A percentile compares a stretch with the other conserved stretches of the same genome.
phyloP scores from a whole-genome alignment of 2,113 vertebrate species.

The Lasiurus borealis region DNA sequence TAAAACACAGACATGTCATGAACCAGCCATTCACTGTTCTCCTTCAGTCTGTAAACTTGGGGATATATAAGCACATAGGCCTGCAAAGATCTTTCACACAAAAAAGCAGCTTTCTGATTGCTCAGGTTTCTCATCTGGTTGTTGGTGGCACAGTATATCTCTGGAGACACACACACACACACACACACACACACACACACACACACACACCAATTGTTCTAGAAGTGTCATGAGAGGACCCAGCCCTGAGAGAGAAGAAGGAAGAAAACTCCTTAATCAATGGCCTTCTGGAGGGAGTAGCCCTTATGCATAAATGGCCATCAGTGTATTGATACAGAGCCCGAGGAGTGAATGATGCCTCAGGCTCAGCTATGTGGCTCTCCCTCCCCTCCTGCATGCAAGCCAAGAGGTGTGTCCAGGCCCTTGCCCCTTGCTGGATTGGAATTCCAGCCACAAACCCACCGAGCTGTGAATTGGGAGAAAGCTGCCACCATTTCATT shows the following conservation, averaged over 20 bases:
- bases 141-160: not conserved
- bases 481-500: constrained; percentile 79
- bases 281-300: not conserved
- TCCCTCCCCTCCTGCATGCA: not conserved
- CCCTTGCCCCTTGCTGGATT: constrained; percentile 40
- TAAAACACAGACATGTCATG: not conserved
- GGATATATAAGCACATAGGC: not conserved
- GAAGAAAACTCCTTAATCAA: not conserved
- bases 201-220: not conserved
- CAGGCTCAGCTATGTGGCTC: not conserved
- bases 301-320: constrained; percentile 43
- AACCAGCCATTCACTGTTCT: not conserved
- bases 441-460: constrained; percentile 83
- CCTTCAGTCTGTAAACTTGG: not conserved
- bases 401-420: too few relatives aligned
- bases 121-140: not conserved
- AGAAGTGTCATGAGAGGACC: not conserved
- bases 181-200: too few relatives aligned
- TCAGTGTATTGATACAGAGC: constrained; percentile 63
- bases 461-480: constrained; percentile 79
- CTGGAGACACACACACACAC: too few relatives aligned
- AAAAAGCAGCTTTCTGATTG: not conserved
- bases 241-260: not conserved
- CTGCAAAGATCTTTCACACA: not conserved
- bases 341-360: constrained; percentile 68